Conservation (phyloP, 1,140 invertebrate genomes). For the Oedothorax gibbosus region DNA sequence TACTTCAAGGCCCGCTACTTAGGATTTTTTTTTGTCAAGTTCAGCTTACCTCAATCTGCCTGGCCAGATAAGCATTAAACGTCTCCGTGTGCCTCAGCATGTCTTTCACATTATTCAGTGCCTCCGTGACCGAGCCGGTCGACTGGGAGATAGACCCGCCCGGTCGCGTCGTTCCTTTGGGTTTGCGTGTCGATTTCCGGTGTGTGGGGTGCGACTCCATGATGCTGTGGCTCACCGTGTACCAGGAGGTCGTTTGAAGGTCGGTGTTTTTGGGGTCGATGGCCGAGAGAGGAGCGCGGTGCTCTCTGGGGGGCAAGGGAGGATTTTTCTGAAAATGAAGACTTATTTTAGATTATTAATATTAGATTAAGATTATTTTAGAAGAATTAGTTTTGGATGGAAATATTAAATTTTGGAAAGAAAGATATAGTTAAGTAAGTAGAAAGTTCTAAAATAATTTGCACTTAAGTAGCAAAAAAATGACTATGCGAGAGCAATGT, state of each 20-base stretch:
- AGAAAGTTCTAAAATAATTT: no score
- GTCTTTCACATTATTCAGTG: constrained; percentile 48
- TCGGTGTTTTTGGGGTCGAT: constrained; percentile 24
- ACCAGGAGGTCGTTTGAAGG: constrained; percentile 31
- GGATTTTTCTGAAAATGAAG: constrained; percentile 51
- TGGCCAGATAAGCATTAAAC: constrained; percentile 7
- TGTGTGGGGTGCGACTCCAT: constrained; percentile 45
- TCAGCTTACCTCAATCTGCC: constrained; percentile 34
- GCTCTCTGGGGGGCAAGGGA: constrained; percentile 51
- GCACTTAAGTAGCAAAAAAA: no score
- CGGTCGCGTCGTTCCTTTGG: background rate
- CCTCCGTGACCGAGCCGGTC: constrained; percentile 41
- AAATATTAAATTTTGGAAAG: no score
- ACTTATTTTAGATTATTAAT: constrained; percentile 12
- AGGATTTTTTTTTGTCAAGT: no score
- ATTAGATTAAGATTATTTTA: no score
- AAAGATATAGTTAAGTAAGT: no score
- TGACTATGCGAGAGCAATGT: no score
- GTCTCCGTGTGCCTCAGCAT: constrained; percentile 51
- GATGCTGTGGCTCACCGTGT: constrained; percentile 31
- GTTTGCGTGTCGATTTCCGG: background rate
- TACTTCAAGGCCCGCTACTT: no score
- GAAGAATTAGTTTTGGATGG: no score
- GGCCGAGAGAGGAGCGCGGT: constrained; percentile 30
- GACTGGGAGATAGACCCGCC: constrained; percentile 11